Base-by-base conservation (phyloP, 2,797 vertebrate species). In the Anas capensis region DNA sequence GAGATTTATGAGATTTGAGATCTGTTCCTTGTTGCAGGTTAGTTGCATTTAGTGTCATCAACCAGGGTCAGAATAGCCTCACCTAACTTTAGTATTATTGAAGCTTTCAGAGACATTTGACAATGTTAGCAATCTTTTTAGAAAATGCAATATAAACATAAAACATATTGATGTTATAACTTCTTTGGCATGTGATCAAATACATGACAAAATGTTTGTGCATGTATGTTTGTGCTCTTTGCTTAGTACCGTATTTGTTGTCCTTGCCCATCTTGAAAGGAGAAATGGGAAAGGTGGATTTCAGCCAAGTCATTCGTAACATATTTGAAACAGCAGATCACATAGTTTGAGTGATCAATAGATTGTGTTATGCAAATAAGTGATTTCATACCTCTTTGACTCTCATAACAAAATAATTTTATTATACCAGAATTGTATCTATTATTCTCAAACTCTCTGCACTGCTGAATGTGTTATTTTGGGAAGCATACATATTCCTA, bases 331-430 rank as follows among this genome's bases (percentile, higher is more conserved):
- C 24, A 51, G 26, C 49, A 51, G 14, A 51, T 51, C 13, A 14
- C 14, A 51, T 51, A 27, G 14, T 51, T 27, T 51, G 49, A 15
- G 26, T 14, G 34, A 83, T 86, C 84, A 95, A 90, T 58, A 88
- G 77, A 62, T 84, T 79, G 33, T 75, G 18, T 77, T 94, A 94
- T 71, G 42, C 38, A 94, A 91, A 97, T 54, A 89, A 82, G 54
- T 82, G 23, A 86, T 78, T 96, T 82, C 85, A 88, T 73, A 73
- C 48, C 19, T 85, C 81, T 92, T 73, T 73, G 42, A 70, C 31
- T 71, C 78, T 62, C 40, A 6, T 72, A 94, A 93, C 85, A 60
- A 93, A 97, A 84, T 54, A 33, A 38, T 92, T 81, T 73, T 90
- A 93, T 93, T 95, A 89, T 51, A 80, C 10, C 11, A 46, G 85